Conservation (phyloP, 1,140 invertebrate genomes). For the Listronotus bonariensis region DNA sequence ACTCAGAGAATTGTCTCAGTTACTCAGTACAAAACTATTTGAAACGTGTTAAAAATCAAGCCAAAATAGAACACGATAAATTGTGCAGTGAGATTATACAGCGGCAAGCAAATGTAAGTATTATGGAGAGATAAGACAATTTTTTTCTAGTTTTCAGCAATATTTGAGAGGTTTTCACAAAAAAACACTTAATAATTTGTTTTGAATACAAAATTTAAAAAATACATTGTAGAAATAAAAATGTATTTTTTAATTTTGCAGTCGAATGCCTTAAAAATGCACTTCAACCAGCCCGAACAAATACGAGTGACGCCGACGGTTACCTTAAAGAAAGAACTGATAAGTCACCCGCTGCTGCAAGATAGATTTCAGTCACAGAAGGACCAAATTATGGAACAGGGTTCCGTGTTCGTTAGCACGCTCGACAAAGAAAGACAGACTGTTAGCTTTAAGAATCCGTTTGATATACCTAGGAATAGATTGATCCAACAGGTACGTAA, state of each 20-base stretch:
- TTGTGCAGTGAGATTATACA: slow-evolving; percentile 65
- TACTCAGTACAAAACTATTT: slow-evolving; percentile 93
- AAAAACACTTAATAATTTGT: too few species aligned
- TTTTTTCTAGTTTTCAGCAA: too few species aligned
- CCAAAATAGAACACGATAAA: slow-evolving; percentile 93
- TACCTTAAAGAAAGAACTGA: slow-evolving; percentile 76
- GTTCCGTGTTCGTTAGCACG: slow-evolving; percentile 77
- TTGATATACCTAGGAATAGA: slow-evolving; percentile 88
- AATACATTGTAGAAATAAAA: too few species aligned
- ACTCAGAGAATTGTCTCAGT: slow-evolving; percentile 89
- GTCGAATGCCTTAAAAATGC: slow-evolving; percentile 45
- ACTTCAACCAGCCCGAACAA: slow-evolving; percentile 53
- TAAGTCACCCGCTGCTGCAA: slow-evolving; percentile 77
- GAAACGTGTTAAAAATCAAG: slow-evolving; percentile 94
- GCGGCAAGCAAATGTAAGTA: slow-evolving; percentile 49
- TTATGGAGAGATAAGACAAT: not conserved
- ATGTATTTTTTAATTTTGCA: slow-evolving; percentile 28
- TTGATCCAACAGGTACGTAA: slow-evolving; percentile 79
- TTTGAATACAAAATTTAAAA: too few species aligned
- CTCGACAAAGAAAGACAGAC: slow-evolving; percentile 59
- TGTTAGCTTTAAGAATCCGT: slow-evolving; percentile 85
- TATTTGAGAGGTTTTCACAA: too few species aligned
- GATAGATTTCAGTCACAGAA: slow-evolving; percentile 81
- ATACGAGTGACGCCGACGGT: slow-evolving; percentile 67
- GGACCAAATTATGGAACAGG: slow-evolving; percentile 86